These are phyloP conservation scores for Epsilonema sp. DNA, from an alignment of 2,888 invertebrate species.

Conservation along the genomic window DNA sequence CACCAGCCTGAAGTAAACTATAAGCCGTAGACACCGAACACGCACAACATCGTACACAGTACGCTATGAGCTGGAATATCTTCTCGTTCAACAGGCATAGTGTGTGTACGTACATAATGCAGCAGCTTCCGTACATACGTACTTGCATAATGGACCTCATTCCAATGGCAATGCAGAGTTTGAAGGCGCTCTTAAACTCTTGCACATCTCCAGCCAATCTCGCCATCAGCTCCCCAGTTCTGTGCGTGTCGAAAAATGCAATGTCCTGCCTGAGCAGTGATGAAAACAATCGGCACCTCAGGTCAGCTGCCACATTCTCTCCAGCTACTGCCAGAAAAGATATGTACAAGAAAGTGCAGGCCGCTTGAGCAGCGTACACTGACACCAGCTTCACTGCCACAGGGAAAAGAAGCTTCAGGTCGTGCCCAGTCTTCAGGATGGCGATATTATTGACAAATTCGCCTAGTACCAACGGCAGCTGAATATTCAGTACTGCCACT, in stretches of 20 bases:
- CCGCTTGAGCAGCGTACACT: too few relatives aligned
- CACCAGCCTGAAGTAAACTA: slow-evolving; percentile 38
- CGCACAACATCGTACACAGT: too few relatives aligned
- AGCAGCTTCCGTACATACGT: too few relatives aligned
- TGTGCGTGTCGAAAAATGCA: slow-evolving; percentile 66
- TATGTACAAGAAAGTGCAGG: slow-evolving; percentile 73
- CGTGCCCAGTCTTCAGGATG: slow-evolving; percentile 42
- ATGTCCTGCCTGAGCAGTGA: slow-evolving; percentile 57
- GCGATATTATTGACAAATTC: slow-evolving; percentile 57
- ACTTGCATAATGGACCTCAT: slow-evolving; percentile 63
- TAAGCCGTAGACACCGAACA: too few relatives aligned
- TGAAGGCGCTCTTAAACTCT: slow-evolving; percentile 90
- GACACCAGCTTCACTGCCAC: too few relatives aligned
- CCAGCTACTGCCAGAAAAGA: slow-evolving; percentile 64
- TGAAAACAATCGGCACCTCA: slow-evolving; percentile 59
- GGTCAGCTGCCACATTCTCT: slow-evolving; percentile 58
- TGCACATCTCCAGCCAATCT: slow-evolving; percentile 81
- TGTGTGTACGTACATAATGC: too few relatives aligned
- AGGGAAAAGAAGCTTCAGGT: too few relatives aligned
- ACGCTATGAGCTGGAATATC: too few relatives aligned
- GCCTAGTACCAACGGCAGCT: slow-evolving; percentile 65
- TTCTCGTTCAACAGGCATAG: too few relatives aligned
- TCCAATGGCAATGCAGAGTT: slow-evolving; percentile 75
- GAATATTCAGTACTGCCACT: slow-evolving; percentile 58
- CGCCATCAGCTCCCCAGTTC: slow-evolving; percentile 76